Evolutionary conservation across 2,888 invertebrate genomes (phyloP).

Genomic region (Chrysotoxum bicinctum): DNA sequence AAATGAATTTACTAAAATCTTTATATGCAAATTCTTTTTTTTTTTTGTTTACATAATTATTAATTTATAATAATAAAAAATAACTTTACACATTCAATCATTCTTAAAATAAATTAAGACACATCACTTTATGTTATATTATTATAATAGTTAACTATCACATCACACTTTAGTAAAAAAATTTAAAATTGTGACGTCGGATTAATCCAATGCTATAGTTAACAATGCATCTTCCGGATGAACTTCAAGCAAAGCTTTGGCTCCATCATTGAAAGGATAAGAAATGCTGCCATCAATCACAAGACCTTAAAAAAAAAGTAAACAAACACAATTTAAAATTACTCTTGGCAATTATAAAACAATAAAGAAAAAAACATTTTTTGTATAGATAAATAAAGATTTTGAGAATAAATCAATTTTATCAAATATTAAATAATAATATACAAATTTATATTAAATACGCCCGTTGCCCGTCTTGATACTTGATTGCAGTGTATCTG

Average conservation of each 20-base stretch:
- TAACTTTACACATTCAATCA: slow-evolving; percentile 58
- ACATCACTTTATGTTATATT: slow-evolving; percentile 47
- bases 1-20: slow-evolving; percentile 45
- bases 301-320: slow-evolving; percentile 83
- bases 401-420: too few relatives aligned
- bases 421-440: too few relatives aligned
- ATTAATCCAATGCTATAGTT: slow-evolving; percentile 85
- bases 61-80: slow-evolving; percentile 52
- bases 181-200: slow-evolving; percentile 12
- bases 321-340: too few relatives aligned
- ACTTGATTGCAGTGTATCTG: too few relatives aligned
- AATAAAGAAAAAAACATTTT: slow-evolving; percentile 26
- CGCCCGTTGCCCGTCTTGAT: too few relatives aligned
- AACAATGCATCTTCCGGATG: slow-evolving; percentile 93
- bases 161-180: slow-evolving; percentile 35
- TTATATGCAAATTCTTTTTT: background rate
- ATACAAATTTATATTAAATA: too few relatives aligned
- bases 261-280: slow-evolving; percentile 96
- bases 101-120: slow-evolving; percentile 66
- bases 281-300: slow-evolving; percentile 98
- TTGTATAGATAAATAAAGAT: too few relatives aligned
- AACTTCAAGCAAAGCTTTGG: slow-evolving; percentile 91
- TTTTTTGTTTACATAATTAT: slow-evolving; percentile 11
- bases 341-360: too few relatives aligned
- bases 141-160: too few relatives aligned